Evolutionary conservation across 2,797 vertebrate species (phyloP).

Genomic region (Masticophis lateralis): DNA sequence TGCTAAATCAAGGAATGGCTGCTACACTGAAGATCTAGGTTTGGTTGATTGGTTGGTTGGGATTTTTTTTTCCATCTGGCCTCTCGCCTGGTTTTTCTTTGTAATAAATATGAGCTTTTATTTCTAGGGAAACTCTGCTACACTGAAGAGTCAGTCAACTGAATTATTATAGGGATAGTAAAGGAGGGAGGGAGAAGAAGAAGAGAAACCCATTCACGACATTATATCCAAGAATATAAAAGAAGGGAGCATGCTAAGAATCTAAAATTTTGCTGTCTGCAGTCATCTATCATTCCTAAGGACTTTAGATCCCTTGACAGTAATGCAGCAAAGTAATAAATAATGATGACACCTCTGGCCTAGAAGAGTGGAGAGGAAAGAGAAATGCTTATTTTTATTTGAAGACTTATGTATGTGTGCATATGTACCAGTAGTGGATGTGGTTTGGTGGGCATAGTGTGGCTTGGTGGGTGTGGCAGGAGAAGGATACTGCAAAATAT

Average conservation of each 20-base stretch:
- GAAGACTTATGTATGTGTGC: not conserved
- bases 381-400: not conserved
- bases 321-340: constrained; percentile 29
- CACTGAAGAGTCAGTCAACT: constrained; percentile 70
- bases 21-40: constrained; percentile 21
- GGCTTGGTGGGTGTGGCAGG: too few species aligned
- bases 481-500: too few species aligned
- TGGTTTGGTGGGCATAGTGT: too few species aligned
- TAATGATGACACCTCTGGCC: constrained; percentile 39
- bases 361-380: constrained; percentile 24
- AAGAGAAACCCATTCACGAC: constrained; percentile 21
- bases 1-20: constrained; percentile 56
- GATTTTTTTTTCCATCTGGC: constrained; percentile 29
- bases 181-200: constrained; percentile 24
- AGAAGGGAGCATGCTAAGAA: constrained; percentile 42
- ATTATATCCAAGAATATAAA: constrained; percentile 50
- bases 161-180: constrained; percentile 52
- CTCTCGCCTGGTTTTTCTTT: constrained; percentile 36
- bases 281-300: constrained; percentile 27
- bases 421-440: not conserved
- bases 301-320: constrained; percentile 33
- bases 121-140: constrained; percentile 31
- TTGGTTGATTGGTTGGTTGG: not conserved
- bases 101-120: constrained; percentile 40
- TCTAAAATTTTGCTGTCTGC: constrained; percentile 49